A percentile compares a stretch with the other conserved stretches of the same genome.
phyloP scores from a whole-genome alignment of 2,113 vertebrate species.

The Miniopterus natalensis region DNA sequence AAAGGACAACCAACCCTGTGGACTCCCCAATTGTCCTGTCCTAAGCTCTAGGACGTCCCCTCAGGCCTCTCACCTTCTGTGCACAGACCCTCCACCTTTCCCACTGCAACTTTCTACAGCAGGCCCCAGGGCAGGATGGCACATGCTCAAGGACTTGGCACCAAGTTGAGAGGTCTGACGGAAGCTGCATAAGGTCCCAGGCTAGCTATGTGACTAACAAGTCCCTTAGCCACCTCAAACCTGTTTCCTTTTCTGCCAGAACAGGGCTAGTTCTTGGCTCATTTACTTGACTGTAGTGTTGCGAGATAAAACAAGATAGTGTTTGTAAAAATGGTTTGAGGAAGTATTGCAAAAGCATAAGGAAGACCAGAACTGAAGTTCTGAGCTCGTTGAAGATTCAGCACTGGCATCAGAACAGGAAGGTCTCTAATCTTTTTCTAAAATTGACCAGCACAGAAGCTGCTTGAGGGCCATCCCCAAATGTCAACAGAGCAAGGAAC shows the following conservation, averaged over 20 bases:
- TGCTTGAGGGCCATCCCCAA: background rate
- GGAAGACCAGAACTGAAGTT: background rate
- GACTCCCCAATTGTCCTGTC: background rate
- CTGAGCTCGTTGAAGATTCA: background rate
- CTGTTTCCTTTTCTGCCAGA: constrained; percentile 46
- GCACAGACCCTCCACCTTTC: background rate
- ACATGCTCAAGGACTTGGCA: background rate
- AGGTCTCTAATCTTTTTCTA: background rate
- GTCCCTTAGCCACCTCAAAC: background rate
- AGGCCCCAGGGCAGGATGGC: background rate
- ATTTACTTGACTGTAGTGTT: constrained; percentile 5
- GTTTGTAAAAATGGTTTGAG: constrained; percentile 52
- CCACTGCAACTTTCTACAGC: background rate
- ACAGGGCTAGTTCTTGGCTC: background rate
- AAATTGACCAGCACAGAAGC: background rate
- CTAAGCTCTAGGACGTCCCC: background rate
- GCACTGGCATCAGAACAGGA: background rate
- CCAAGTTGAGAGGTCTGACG: background rate
- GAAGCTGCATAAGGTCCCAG: background rate
- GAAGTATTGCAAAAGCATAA: background rate
- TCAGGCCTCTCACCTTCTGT: background rate
- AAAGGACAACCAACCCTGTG: background rate
- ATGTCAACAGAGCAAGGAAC: background rate
- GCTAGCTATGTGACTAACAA: background rate
- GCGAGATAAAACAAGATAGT: constrained; percentile 59